Evolutionary conservation across 1,140 invertebrate genomes (phyloP).

Genomic region (Neodiprion fabricii): DNA sequence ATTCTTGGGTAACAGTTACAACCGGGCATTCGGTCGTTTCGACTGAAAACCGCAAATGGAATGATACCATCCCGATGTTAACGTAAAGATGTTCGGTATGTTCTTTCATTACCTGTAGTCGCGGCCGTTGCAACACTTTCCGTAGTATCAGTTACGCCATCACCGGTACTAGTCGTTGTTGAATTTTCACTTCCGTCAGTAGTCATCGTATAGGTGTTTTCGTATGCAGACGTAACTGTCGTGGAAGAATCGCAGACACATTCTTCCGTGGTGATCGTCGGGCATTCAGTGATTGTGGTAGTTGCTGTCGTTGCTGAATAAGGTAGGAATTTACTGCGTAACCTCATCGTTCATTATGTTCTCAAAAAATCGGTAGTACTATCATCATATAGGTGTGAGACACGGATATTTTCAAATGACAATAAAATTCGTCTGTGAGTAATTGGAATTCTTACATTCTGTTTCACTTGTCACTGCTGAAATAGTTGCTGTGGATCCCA

Average conservation of each 20-base stretch:
- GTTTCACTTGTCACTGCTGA: background rate
- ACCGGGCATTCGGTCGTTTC: constrained; percentile 2
- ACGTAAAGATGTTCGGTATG: background rate
- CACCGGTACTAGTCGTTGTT: background rate
- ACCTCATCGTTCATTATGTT: background rate
- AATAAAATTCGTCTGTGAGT: background rate
- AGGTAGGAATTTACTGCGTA: background rate
- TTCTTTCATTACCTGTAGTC: background rate
- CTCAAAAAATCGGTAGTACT: background rate
- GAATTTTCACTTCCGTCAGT: background rate
- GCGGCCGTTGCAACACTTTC: background rate
- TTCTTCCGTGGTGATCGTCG: background rate
- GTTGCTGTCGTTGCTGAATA: background rate
- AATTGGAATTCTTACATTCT: background rate
- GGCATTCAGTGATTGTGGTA: background rate
- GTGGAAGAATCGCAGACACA: background rate
- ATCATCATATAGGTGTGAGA: background rate
- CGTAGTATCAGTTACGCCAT: background rate
- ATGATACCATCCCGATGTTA: background rate
- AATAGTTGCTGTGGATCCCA: background rate
- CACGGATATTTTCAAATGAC: background rate
- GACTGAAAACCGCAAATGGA: background rate
- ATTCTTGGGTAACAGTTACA: constrained; percentile 8
- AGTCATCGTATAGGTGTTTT: background rate
- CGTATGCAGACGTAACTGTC: background rate